These are phyloP conservation scores for Yponomeuta evonymella DNA, from an alignment of 2,888 invertebrate genomes.

Conservation along the genomic window DNA sequence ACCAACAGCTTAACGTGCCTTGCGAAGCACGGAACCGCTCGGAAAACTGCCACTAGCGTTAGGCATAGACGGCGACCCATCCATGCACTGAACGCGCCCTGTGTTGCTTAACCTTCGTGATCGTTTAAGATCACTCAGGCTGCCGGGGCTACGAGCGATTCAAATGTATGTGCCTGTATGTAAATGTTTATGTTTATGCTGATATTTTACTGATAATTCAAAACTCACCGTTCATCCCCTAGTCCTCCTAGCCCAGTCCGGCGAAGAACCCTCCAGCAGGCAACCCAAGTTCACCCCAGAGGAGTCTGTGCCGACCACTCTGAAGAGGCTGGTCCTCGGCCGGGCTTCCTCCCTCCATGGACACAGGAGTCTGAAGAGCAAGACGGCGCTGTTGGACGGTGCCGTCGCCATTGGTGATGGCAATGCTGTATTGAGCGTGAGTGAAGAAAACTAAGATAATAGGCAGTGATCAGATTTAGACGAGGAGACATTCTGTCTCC, in stretches of 20 bases:
- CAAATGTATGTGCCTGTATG: too few species aligned
- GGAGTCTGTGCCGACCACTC: constrained; percentile 52
- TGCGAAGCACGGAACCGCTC: too few species aligned
- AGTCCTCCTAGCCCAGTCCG: constrained; percentile 75
- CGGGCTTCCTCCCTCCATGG: constrained; percentile 65
- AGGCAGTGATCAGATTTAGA: too few species aligned
- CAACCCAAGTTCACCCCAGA: constrained; percentile 33
- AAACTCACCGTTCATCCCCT: constrained; percentile 22
- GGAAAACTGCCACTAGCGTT: too few species aligned
- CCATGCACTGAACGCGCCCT: too few species aligned
- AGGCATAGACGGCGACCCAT: too few species aligned
- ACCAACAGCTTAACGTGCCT: too few species aligned
- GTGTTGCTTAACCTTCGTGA: too few species aligned
- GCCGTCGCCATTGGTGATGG: constrained; percentile 84
- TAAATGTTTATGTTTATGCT: too few species aligned
- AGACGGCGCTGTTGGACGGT: constrained; percentile 82
- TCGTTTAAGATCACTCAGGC: too few species aligned
- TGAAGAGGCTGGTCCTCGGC: constrained; percentile 67
- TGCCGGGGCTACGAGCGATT: too few species aligned
- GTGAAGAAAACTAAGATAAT: constrained; percentile 26
- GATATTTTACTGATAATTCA: not conserved
- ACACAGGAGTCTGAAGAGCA: constrained; percentile 79
- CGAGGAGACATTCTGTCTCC: too few species aligned
- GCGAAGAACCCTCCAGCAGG: constrained; percentile 58
- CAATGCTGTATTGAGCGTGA: constrained; percentile 82